Evolutionary conservation across 30 jellyfish, hydroid and myxozoan genomes (phyloP), one percentile per base, ranked within the genome.

Genomic region (Hydractinia echinata): DNA sequence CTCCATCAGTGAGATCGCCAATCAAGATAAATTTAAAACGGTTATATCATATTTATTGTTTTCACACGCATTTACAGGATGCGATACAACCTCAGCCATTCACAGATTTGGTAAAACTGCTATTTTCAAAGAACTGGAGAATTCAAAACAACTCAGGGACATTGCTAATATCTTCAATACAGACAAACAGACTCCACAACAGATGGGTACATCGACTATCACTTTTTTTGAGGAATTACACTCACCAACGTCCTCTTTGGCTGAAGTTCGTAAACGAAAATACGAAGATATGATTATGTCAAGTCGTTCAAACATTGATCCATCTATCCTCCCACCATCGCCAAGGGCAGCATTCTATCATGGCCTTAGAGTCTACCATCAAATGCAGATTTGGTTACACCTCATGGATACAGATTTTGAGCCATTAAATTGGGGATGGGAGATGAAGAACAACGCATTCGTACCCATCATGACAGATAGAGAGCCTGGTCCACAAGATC

Each of bases 261-360:
- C 82, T 14, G 49, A 60, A 20, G 62, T 79, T 18, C 19, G 87
- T 51, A 79, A 79, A 61, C 21, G 30, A 20, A 79, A 79, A 84
- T 79, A 79, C 83, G 87, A 79, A 51, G 85, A 79, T n/a, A 79
- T 79, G 84, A 84, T 79, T 64, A 14, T 58, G 70, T 79, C 87
- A 14, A 66, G 62, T 79, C 87, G 87, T 44, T 19, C 87, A 11
- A 21, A 14, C 51, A 48, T 79, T 39, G 87, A 58, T 51, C 87
- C 87, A 13, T 61, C 87, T 14, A 48, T 79, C 10, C 87, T 79
- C 44, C 87, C 85, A 79, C 85, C 87, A 55, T 79, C 87, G 11
- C 87, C 87, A 15, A 53, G 87, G 51, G 87, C 84, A 58, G 87
- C 87, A 15, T 79, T 11, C 30, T 64, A 79, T 84, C 87, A 72